Percentiles rank a stretch among this genome's conserved stretches.
These are phyloP conservation scores for Panagrolaimus sp. DNA, from an alignment of 1,140 invertebrate genomes.

Conservation along the genomic window DNA sequence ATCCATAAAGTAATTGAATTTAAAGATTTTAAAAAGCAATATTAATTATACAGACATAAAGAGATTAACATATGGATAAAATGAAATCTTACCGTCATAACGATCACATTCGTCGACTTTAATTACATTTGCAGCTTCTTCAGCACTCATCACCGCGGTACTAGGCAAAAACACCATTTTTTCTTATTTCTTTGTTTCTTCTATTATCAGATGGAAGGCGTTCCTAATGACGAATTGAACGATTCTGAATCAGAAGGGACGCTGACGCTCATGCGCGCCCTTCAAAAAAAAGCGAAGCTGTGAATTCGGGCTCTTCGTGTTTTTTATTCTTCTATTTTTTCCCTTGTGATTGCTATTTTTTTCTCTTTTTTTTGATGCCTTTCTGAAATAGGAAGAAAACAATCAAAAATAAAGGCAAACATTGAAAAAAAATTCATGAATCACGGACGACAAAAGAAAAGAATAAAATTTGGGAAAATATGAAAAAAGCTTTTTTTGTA, in stretches of 20 bases:
- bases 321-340: background rate
- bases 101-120: constrained; percentile 46
- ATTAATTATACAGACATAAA: no score
- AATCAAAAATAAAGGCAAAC: no score
- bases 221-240: background rate
- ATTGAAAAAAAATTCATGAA: no score
- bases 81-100: constrained; percentile 32
- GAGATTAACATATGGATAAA: no score
- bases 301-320: background rate
- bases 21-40: no score
- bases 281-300: background rate
- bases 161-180: constrained; percentile 11
- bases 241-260: constrained; percentile 2
- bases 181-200: background rate
- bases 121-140: constrained; percentile 38
- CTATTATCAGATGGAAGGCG: background rate
- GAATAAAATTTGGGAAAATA: no score
- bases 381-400: no score
- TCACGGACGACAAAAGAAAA: no score
- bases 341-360: constrained; percentile 3
- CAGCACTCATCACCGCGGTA: constrained; percentile 23
- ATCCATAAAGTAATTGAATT: no score
- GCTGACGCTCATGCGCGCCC: background rate
- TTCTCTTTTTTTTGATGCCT: background rate
- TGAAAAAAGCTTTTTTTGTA: no score